phyloP scores from a whole-genome alignment of 2,797 vertebrate species.

The Argentina silus region DNA sequence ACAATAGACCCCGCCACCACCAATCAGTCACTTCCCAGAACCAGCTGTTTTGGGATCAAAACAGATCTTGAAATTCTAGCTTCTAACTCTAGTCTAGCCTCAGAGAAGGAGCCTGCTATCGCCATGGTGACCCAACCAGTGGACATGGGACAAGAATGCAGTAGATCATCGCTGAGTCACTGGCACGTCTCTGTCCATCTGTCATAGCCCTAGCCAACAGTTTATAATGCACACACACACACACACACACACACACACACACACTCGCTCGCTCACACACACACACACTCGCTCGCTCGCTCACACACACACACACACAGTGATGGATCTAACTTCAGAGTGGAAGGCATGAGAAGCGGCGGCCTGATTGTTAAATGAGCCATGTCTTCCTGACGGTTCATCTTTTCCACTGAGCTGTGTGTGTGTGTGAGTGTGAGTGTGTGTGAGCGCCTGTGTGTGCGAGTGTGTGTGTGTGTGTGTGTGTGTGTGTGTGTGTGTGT shows the following conservation, averaged over 20 bases:
- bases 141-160: constrained; percentile 3
- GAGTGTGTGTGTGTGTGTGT: too few relatives aligned
- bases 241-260: constrained; percentile 3
- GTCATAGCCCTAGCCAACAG: background rate
- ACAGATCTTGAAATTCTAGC: too few relatives aligned
- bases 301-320: background rate
- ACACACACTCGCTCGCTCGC: background rate
- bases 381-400: constrained; percentile 17
- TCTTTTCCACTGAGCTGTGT: constrained; percentile 14
- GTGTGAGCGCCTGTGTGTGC: background rate
- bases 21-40: background rate
- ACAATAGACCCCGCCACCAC: background rate
- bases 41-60: background rate
- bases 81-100: background rate
- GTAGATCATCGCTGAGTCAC: constrained; percentile 6
- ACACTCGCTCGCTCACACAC: background rate
- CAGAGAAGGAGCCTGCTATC: background rate
- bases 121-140: background rate
- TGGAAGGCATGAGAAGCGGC: constrained; percentile 9
- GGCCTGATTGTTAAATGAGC: constrained; percentile 21
- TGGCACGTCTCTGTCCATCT: constrained; percentile 10
- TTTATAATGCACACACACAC: background rate
- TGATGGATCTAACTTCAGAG: constrained; percentile 9
- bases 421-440: background rate
- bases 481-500: too few relatives aligned